Evolutionary conservation across 1,140 invertebrate genomes (phyloP).

Genomic region (Grapholita molesta): DNA sequence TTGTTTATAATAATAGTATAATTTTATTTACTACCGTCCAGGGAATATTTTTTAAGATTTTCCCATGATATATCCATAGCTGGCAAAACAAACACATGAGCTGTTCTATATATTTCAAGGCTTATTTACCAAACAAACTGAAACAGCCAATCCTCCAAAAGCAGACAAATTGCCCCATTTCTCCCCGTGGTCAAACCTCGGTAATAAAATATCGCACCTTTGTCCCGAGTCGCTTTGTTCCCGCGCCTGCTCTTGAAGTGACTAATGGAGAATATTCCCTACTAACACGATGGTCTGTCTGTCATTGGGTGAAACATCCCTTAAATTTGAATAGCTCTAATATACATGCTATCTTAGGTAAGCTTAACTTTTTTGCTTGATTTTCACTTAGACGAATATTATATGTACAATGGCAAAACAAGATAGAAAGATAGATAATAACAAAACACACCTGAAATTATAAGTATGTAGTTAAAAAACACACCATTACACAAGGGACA

Average conservation of each 20-base stretch:
- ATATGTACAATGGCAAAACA: no score
- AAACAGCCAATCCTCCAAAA: not conserved
- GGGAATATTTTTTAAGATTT: no score
- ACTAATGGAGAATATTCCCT: constrained; percentile 10
- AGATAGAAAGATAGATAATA: no score
- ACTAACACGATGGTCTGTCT: constrained; percentile 6
- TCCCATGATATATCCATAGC: no score
- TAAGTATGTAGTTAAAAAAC: no score
- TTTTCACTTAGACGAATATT: no score
- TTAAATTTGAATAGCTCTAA: not conserved
- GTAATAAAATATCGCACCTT: constrained; percentile 13
- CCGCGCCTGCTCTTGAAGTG: not conserved
- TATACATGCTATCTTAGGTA: not conserved
- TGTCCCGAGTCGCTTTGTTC: not conserved
- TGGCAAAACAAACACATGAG: no score
- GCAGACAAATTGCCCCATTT: constrained; percentile 3
- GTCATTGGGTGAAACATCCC: not conserved
- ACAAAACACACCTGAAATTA: no score
- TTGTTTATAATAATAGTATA: no score
- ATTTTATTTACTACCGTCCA: no score
- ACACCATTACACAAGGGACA: no score
- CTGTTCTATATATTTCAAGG: not conserved
- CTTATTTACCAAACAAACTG: not conserved
- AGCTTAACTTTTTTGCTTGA: no score
- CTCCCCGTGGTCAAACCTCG: constrained; percentile 4